Evolutionary conservation across 2,113 vertebrate genomes (phyloP), one percentile per base, ranked within the genome.

Genomic region (Paracyprichromis sp.): DNA sequence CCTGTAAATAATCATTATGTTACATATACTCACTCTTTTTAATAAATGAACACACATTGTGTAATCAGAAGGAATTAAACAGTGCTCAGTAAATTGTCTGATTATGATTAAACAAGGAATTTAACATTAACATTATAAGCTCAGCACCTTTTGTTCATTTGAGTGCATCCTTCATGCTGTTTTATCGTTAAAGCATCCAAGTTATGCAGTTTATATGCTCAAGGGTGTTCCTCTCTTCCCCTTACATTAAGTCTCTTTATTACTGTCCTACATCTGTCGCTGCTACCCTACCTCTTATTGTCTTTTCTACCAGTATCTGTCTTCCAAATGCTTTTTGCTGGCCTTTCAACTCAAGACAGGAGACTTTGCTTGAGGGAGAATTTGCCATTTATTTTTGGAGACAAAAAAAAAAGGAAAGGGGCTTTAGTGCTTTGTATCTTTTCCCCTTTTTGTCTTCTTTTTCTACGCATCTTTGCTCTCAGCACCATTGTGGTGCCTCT

Each of bases 301-400:
- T 76, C 89, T 76, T 89, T 88, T 92, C 82, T 80, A 45, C 43
- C 57, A 63, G 78, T 85, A 86, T 90, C 57, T 91, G 61, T 90
- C 85, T 88, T 80, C 89, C 84, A 88, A 92, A 79, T 87, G 89
- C 83, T 91, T 95, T 91, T 86, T 92, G 34, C 79, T 92, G 92
- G 90, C 93, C 94, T 94, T 94, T 94, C 93, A 92, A 87, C 92
- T 84, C 61, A 80, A 91, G 84, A 93, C 93, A 88, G 83, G 82
- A 92, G 86, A 86, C 73, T 90, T 91, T 88, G 94, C 96, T 96
- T 69, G 53, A 89, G 95, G 95, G 94, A 52, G 63, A 95, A 92
- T 93, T 92, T 94, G 91, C 92, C 94, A 96, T 96, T 96, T 94
- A 94, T 93, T 93, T 93, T 45, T 21, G 6, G 87, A 93, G 88